Conservation (phyloP, 2,797 vertebrate species). For the Phoeniculus purpureus region DNA sequence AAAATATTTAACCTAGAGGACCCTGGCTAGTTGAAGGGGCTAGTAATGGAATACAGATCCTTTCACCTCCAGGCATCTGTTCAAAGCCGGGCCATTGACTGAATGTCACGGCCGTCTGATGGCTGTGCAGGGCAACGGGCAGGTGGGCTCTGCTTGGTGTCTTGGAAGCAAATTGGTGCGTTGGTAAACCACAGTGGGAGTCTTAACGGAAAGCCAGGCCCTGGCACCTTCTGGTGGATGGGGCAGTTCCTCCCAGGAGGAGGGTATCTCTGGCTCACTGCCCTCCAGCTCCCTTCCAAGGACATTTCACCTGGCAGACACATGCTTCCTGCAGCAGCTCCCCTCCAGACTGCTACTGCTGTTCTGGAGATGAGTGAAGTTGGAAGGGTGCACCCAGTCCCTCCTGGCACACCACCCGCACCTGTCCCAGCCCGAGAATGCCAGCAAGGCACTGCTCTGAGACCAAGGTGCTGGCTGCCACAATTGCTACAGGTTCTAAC, state of each 20-base stretch:
- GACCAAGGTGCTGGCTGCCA: not conserved
- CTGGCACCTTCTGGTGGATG: not conserved
- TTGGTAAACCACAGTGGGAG: not conserved
- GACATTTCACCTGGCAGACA: not conserved
- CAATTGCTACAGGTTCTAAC: not conserved
- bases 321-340: not conserved
- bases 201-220: not conserved
- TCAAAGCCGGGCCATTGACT: slow-evolving; percentile 20
- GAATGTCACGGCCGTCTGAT: not conserved
- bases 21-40: slow-evolving; percentile 39
- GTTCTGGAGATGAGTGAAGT: not conserved
- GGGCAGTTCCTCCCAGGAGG: not conserved
- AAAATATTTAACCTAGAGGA: slow-evolving; percentile 70
- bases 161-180: not conserved
- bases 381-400: not conserved
- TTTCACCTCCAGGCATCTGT: slow-evolving; percentile 61
- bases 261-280: not conserved
- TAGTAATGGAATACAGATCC: slow-evolving; percentile 66
- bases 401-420: not conserved
- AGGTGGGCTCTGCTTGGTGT: slow-evolving; percentile 47
- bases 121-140: not conserved
- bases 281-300: not conserved
- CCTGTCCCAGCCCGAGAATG: rapidly evolving
- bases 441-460: not conserved
- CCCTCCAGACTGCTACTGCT: not conserved